Evolutionary conservation across 2,797 vertebrate species (phyloP).

Genomic region (Acrocephalus scirpaceus): DNA sequence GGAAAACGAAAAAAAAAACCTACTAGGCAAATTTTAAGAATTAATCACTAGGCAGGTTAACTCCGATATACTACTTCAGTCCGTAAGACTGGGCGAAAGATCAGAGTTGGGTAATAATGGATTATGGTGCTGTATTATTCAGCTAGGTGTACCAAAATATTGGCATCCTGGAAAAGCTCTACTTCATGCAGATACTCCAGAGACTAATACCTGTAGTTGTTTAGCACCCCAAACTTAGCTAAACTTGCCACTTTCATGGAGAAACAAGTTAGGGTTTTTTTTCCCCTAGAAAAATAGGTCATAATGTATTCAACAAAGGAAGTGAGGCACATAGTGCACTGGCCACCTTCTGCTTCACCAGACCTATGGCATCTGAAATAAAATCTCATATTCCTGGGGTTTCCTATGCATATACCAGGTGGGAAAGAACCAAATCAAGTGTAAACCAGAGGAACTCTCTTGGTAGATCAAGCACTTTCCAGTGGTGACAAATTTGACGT

Average conservation of each 20-base stretch:
- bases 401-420: background rate
- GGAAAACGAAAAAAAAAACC: background rate
- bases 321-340: background rate
- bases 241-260: fast-evolving
- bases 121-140: background rate
- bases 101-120: background rate
- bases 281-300: fast-evolving
- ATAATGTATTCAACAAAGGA: background rate
- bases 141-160: background rate
- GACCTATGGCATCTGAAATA: background rate
- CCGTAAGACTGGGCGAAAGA: background rate
- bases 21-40: background rate
- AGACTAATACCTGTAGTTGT: background rate
- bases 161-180: background rate
- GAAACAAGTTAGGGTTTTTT: background rate
- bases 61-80: background rate
- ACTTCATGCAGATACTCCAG: background rate
- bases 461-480: background rate
- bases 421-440: background rate
- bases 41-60: background rate
- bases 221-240: background rate
- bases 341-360: background rate
- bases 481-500: background rate
- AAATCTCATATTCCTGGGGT: background rate
- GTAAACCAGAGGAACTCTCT: background rate